Conservation (phyloP, 2,113 vertebrate genomes). For the Plotosus lineatus region DNA sequence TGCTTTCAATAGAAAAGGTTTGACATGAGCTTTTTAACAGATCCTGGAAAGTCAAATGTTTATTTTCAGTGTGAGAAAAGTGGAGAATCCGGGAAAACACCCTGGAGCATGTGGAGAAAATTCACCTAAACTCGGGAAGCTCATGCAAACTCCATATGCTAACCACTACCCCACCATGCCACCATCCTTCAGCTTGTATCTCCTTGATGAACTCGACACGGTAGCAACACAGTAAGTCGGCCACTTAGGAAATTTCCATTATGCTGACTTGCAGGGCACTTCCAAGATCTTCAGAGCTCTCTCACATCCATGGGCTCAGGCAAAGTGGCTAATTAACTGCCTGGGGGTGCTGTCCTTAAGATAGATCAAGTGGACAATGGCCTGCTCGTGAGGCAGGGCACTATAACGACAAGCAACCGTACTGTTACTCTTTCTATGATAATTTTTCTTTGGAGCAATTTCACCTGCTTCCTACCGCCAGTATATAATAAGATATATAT, state of each 20-base stretch:
- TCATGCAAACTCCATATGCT: too few relatives aligned
- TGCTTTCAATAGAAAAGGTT: too few relatives aligned
- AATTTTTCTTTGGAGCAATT: background rate
- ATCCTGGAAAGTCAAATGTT: too few relatives aligned
- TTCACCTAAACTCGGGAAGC: too few relatives aligned
- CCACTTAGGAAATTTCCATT: too few relatives aligned
- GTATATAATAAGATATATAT: background rate
- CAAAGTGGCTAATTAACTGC: background rate
- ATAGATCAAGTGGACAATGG: background rate
- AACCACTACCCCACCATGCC: too few relatives aligned
- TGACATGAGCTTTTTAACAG: too few relatives aligned
- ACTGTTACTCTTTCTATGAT: background rate
- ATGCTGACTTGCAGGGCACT: background rate
- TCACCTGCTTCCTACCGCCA: background rate
- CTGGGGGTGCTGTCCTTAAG: background rate
- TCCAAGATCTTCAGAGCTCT: background rate
- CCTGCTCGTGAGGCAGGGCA: background rate
- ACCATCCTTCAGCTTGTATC: background rate
- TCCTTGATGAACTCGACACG: background rate
- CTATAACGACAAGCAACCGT: background rate
- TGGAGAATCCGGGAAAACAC: too few relatives aligned
- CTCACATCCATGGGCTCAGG: background rate
- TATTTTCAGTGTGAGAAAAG: too few relatives aligned
- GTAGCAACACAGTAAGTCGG: background rate
- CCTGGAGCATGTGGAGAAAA: too few relatives aligned